phyloP scores from a whole-genome alignment of 1,140 invertebrate species.

The Cotesia chilonis region DNA sequence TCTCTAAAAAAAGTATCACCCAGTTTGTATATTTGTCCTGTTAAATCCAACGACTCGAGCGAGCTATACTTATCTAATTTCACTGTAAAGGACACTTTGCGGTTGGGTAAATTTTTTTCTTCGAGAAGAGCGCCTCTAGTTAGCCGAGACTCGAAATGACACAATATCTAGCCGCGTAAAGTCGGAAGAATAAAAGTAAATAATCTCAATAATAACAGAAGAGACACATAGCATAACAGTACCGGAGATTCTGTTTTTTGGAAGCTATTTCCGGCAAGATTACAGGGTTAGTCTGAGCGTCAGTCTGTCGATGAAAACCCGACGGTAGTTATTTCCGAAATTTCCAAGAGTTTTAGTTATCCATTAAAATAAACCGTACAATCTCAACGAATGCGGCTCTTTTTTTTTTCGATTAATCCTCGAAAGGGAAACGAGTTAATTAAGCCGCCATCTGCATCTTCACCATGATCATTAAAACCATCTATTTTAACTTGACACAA shows the following conservation, averaged over 20 bases:
- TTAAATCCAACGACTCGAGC: too few relatives aligned
- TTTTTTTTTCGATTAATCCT: slow-evolving; percentile 11
- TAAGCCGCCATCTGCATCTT: not conserved
- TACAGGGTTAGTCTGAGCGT: slow-evolving; percentile 25
- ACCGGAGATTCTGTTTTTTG: not conserved
- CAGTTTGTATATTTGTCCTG: too few relatives aligned
- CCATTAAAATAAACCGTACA: not conserved
- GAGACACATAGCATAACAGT: not conserved
- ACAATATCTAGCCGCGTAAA: too few relatives aligned
- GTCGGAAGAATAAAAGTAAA: not conserved
- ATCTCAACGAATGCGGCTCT: not conserved
- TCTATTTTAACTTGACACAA: slow-evolving; percentile 1
- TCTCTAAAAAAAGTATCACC: too few relatives aligned
- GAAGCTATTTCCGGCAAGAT: slow-evolving; percentile 27
- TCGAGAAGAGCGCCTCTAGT: too few relatives aligned
- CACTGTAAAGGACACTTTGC: too few relatives aligned
- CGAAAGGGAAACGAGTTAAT: slow-evolving; percentile 10
- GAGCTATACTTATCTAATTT: too few relatives aligned
- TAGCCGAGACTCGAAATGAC: too few relatives aligned
- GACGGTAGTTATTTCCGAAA: slow-evolving; percentile 21
- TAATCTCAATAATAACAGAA: not conserved
- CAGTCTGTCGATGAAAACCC: slow-evolving; percentile 25
- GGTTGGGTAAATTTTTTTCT: too few relatives aligned
- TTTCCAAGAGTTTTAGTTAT: slow-evolving; percentile 12
- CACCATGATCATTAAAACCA: not conserved